These are phyloP conservation scores for Dicerorhinus sumatrensis DNA, from an alignment of 2,113 vertebrate species.

Conservation along the genomic window DNA sequence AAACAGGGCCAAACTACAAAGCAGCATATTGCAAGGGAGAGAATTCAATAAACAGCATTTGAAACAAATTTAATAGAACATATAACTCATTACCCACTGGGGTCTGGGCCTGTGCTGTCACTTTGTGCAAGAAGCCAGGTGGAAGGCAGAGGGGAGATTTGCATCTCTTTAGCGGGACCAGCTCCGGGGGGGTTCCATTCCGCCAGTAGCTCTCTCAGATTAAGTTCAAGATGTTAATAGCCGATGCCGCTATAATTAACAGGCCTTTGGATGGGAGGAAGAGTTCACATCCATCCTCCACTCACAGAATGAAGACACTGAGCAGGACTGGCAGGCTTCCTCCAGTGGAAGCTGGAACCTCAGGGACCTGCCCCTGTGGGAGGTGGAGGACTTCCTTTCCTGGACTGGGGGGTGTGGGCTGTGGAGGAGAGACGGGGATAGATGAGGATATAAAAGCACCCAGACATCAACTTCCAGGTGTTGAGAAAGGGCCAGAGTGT, in stretches of 20 bases:
- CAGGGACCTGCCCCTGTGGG: background rate
- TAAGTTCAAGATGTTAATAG: constrained; percentile 95
- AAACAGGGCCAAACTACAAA: constrained; percentile 81
- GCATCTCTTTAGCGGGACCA: constrained; percentile 76
- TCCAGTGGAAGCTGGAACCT: constrained; percentile 68
- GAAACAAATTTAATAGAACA: constrained; percentile 81
- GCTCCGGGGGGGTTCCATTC: constrained; percentile 72
- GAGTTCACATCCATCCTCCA: constrained; percentile 85
- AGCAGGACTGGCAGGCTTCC: constrained; percentile 91
- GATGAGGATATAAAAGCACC: background rate
- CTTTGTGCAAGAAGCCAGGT: constrained; percentile 61
- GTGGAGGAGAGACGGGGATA: background rate
- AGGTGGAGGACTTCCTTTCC: background rate
- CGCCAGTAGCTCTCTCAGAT: constrained; percentile 88
- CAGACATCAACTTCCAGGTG: background rate
- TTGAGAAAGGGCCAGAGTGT: background rate
- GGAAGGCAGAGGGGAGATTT: constrained; percentile 65
- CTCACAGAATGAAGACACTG: constrained; percentile 90
- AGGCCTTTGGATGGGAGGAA: constrained; percentile 80
- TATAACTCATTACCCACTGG: constrained; percentile 78
- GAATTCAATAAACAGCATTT: constrained; percentile 75
- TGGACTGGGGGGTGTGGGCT: fast-evolving
- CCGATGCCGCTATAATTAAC: constrained; percentile 88
- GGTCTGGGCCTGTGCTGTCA: background rate
- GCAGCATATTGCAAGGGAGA: constrained; percentile 78